phyloP scores from a whole-genome alignment of 2,113 vertebrate species.

The Chamaetylas fuelleborni region DNA sequence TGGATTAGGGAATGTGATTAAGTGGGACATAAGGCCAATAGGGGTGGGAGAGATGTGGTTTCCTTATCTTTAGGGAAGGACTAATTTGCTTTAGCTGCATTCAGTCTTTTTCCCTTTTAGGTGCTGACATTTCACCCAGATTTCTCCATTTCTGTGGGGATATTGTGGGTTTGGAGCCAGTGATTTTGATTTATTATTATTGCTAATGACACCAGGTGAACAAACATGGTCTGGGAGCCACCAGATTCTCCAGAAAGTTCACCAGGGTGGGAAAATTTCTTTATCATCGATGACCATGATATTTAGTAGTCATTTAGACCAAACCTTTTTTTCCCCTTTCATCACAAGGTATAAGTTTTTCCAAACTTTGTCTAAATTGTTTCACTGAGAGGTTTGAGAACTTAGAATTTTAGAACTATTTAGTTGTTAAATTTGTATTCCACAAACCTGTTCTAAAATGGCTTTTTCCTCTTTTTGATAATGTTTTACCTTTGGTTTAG shows the following conservation, averaged over 20 bases:
- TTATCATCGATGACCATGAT: fast-evolving
- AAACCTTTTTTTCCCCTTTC: not conserved
- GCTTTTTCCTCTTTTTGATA: not conserved
- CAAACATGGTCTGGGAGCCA: not conserved
- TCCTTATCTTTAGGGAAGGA: not conserved
- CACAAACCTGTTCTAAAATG: not conserved
- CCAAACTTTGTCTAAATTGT: not conserved
- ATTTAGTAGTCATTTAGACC: not conserved
- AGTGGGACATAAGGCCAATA: not conserved
- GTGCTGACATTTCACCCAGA: not conserved
- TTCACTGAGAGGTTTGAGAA: not conserved
- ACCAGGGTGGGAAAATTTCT: not conserved
- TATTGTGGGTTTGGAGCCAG: not conserved
- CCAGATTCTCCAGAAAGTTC: not conserved
- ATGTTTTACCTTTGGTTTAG: not conserved
- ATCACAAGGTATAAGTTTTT: fast-evolving
- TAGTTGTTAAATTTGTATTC: not conserved
- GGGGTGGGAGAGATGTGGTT: not conserved
- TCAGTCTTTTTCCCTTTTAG: not conserved
- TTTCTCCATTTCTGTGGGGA: not conserved
- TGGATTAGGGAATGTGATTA: not conserved
- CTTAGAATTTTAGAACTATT: not conserved
- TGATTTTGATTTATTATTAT: not conserved
- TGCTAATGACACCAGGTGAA: not conserved
- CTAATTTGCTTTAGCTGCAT: constrained; percentile 16